phyloP scores from a whole-genome alignment of 1,140 invertebrate species.

The Orius insidiosus region DNA sequence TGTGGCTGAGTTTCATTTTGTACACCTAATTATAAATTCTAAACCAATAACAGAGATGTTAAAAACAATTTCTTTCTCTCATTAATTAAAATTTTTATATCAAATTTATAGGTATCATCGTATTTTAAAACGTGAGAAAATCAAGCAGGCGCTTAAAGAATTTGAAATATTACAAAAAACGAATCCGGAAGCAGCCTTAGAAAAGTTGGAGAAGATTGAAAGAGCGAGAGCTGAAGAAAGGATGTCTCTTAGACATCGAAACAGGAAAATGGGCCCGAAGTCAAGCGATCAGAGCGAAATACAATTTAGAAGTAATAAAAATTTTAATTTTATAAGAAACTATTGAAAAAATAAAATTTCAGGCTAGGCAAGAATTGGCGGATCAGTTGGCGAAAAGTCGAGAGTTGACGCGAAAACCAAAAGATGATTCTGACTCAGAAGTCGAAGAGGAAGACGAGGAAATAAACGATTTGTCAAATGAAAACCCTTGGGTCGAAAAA shows the following conservation, averaged over 20 bases:
- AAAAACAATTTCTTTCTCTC: no score
- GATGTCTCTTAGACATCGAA: conserved; percentile 77
- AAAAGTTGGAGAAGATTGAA: conserved; percentile 72
- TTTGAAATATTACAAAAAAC: conserved; percentile 75
- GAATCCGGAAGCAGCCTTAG: conserved; percentile 73
- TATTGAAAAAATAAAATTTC: conserved; percentile 22
- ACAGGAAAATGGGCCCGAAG: conserved; percentile 86
- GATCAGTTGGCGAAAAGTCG: conserved; percentile 70
- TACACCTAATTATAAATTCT: no score
- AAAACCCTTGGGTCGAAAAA: conserved; percentile 54
- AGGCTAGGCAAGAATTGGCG: conserved; percentile 61
- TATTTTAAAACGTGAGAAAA: conserved; percentile 63
- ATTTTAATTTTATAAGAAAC: conserved; percentile 6
- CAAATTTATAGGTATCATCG: conserved; percentile 36
- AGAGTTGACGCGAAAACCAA: conserved; percentile 61
- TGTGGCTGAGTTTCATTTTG: no score
- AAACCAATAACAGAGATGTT: no score
- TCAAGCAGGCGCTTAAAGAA: conserved; percentile 72
- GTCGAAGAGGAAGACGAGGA: conserved; percentile 32
- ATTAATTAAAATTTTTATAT: no score
- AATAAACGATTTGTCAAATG: conserved; percentile 19
- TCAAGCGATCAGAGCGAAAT: conserved; percentile 73
- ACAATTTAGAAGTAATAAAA: conserved; percentile 64
- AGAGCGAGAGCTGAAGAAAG: conserved; percentile 71
- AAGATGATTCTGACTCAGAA: conserved; percentile 31